Base-by-base conservation (phyloP, 2,797 vertebrate species). In the Babyrousa celebensis region DNA sequence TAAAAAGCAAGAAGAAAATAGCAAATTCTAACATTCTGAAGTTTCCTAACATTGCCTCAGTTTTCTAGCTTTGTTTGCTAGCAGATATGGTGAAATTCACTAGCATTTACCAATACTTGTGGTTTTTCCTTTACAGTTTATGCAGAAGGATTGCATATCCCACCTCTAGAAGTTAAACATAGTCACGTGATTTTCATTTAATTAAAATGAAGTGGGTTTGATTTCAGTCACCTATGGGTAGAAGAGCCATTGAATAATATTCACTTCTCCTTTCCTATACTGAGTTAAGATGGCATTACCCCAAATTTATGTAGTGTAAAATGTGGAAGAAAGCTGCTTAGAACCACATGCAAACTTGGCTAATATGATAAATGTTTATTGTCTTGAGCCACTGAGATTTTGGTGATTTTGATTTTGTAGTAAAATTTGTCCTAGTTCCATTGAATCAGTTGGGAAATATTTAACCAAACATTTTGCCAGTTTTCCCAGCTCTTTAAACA, bases 1-100 rank as follows among this genome's bases (percentile, higher is more conserved):
- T 9, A 43, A 93, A 56, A 87, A 82, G 6, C 15, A 86, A 63
- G 71, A 91, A 75, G 9, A 82, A 91, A 70, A 75, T 48, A 91
- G 43, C 25, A 78, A 91, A 65, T 71, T 77, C 36, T 11, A 70
- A 48, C 3, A 25, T 78, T 63, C 7, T 83, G 23, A 68, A 62
- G 63, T 83, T 75, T 83, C n/a, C 52, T 78, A 72, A 77, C 17
- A 71, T 91, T 96, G 17, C 32, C 56, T 27, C 52, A 32, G 20
- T 56, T 12, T 82, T 40, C n/a, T 70, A 65, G 2, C 11, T 78
- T 86, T 68, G 54, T 54, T 68, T 83, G 32, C 15, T 70, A 78
- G 48, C 54, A 71, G 32, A 58, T 17, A 56, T 15, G 10, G 1
- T 17, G 75, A 3, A 68, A 80, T n/a, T 68, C 36, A 25, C 14